phyloP scores from a whole-genome alignment of 2,797 vertebrate genomes.

The Pangasius macronema region DNA sequence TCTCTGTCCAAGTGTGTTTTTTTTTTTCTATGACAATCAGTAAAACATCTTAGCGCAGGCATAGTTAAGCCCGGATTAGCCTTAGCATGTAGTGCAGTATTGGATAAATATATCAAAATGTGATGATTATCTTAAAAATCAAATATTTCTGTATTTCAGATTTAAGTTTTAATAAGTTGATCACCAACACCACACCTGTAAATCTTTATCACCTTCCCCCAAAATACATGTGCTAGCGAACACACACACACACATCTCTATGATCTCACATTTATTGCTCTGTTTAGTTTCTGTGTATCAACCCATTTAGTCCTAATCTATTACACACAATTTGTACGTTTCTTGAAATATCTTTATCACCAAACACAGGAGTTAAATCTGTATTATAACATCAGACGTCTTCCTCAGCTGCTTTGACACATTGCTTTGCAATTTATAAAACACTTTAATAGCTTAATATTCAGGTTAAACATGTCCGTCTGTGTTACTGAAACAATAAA shows the following conservation, averaged over 20 bases:
- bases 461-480: neutral
- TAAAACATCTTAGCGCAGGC: neutral
- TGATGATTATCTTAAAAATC: neutral
- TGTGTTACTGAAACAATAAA: neutral
- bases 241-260: neutral
- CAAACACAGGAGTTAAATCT: neutral
- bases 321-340: neutral
- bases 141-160: neutral
- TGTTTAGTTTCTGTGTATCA: neutral
- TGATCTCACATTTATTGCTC: neutral
- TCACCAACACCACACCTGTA: neutral
- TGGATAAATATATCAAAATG: neutral
- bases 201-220: neutral
- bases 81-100: neutral
- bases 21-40: neutral
- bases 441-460: neutral
- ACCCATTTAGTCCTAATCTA: neutral
- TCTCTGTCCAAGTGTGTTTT: no score
- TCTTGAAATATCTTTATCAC: neutral
- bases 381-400: neutral
- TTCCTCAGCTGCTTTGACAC: neutral
- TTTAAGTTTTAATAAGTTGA: neutral
- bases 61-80: neutral
- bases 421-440: neutral
- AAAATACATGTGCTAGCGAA: neutral